Evolutionary conservation across 1,140 invertebrate species (phyloP).

Genomic region (Drosophila sucinea): DNA sequence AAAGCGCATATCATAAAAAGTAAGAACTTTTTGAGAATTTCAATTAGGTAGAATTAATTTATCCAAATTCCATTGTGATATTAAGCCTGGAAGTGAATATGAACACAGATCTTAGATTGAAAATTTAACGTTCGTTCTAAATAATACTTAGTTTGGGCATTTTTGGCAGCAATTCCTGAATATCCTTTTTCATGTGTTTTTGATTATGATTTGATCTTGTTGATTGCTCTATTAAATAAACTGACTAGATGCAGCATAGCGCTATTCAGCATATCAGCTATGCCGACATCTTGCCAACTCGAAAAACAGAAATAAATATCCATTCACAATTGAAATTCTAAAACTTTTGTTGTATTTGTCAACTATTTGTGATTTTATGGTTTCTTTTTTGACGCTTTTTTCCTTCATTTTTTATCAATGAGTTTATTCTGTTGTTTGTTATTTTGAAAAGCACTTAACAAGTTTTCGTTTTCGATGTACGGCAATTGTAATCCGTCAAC

Average conservation of each 20-base stretch:
- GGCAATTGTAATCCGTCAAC: slow-evolving; percentile 77
- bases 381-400: slow-evolving; percentile 5
- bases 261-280: slow-evolving; percentile 73
- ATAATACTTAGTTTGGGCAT: not conserved
- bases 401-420: slow-evolving; percentile 63
- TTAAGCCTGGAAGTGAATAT: too few relatives aligned
- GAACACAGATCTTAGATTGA: too few relatives aligned
- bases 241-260: slow-evolving; percentile 83
- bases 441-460: slow-evolving; percentile 63
- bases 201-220: slow-evolving; percentile 23
- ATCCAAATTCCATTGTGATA: too few relatives aligned
- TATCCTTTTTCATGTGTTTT: not conserved
- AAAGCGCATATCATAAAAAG: too few relatives aligned
- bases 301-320: slow-evolving; percentile 59
- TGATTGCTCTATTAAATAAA: slow-evolving; percentile 78
- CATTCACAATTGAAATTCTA: slow-evolving; percentile 33
- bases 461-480: slow-evolving; percentile 45
- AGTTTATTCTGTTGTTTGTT: slow-evolving; percentile 59
- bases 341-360: slow-evolving; percentile 37
- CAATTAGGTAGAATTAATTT: too few relatives aligned
- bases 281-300: slow-evolving; percentile 83
- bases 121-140: not conserved
- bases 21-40: too few relatives aligned
- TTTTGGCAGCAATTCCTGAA: not conserved
- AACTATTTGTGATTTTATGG: slow-evolving; percentile 17